Evolutionary conservation across 2,113 vertebrate genomes (phyloP).

Genomic region (Eublepharis macularius): DNA sequence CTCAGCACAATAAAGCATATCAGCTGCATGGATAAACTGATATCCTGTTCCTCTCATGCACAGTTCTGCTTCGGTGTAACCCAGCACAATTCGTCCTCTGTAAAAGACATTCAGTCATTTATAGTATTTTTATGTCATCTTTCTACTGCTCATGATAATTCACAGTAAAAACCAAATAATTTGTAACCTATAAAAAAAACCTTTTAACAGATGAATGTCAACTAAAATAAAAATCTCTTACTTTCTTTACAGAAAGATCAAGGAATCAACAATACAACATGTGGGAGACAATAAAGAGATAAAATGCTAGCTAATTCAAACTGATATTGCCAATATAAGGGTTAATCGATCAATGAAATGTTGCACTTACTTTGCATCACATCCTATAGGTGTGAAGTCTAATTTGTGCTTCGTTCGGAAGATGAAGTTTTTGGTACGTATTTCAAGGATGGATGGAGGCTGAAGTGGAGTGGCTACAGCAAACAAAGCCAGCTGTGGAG

Average conservation of each 20-base stretch:
- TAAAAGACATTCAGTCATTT: slow-evolving; percentile 2
- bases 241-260: neutral
- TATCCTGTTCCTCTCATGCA: slow-evolving; percentile 83
- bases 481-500: slow-evolving; percentile 84
- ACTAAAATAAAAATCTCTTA: neutral
- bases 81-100: slow-evolving; percentile 85
- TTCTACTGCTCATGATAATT: neutral
- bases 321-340: neutral
- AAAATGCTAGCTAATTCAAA: neutral
- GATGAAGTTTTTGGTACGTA: slow-evolving; percentile 85
- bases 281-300: too few species aligned
- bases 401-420: slow-evolving; percentile 89
- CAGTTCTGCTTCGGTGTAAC: slow-evolving; percentile 85
- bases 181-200: neutral
- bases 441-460: slow-evolving; percentile 85
- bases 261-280: neutral
- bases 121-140: neutral
- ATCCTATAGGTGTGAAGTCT: slow-evolving; percentile 85
- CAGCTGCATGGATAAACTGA: slow-evolving; percentile 87
- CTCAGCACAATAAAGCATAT: slow-evolving; percentile 89
- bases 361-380: slow-evolving; percentile 83
- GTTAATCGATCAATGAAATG: neutral
- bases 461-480: slow-evolving; percentile 84
- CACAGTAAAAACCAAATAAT: neutral
- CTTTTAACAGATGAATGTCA: neutral